Base-by-base conservation (phyloP, 2,888 invertebrate species). In the Pemphredon lugubris region DNA sequence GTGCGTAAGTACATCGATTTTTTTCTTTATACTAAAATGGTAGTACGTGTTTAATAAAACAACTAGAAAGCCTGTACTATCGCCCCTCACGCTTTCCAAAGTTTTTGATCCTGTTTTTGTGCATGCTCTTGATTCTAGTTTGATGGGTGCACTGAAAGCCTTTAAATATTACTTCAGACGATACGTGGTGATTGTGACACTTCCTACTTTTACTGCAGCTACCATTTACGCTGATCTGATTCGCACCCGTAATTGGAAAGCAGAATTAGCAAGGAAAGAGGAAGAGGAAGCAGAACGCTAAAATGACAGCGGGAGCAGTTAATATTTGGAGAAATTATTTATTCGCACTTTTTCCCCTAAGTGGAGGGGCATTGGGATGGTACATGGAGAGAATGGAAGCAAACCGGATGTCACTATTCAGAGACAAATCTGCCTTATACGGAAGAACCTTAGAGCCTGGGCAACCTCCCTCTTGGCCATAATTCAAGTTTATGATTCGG, bases 341-440 rank as follows among this genome's bases (percentile, higher is more conserved):
- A 1, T 91, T 91, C 90, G 82, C 90, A 1, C 86, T 88, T 0
- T 37, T 94, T 0, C 94, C 95, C 0, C 0, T 93, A 0, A 77
- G 90, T 23, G 94, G 94, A 0, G 93, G 87, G 77, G 84, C 90
- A 1, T 68, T 95, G 55, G 96, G 96, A 0, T 91, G 91, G 82
- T 94, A 89, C 75, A 80, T 96, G 57, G 95, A 96, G 85, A 90
- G 90, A 3, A 91, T 92, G 79, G 96, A 96, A 90, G 94, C 94
- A 0, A 91, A 94, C 67, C 92, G 96, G 59, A 93, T 96, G 93
- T 91, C 92, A 0, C 90, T 89, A 77, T 97, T 94, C 87, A 92
- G 96, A 67, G 96, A 97, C 86, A 96, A 94, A 87, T 96, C 96
- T 84, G 92, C 93, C 50, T 90, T 97, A 37, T 97, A 94, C 86